These are phyloP conservation scores for Pseudachorutes palmiensis DNA, from an alignment of 1,140 invertebrate species.

Conservation along the genomic window DNA sequence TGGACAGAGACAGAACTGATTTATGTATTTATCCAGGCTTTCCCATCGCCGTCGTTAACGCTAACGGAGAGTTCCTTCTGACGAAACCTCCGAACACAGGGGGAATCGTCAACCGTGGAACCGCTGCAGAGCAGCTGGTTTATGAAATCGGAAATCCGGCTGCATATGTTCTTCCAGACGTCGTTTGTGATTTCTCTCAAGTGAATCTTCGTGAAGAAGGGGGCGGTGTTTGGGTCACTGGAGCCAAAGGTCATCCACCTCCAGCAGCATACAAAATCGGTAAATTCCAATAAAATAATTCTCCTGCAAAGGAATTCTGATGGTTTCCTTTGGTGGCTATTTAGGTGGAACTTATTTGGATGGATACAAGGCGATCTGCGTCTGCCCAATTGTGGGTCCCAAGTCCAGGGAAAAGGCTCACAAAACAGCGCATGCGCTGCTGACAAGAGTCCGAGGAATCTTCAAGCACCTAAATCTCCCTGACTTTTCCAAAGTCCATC, in stretches of 20 bases:
- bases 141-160: conserved; percentile 50
- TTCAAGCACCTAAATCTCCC: conserved; percentile 43
- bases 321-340: background rate
- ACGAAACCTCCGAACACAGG: conserved; percentile 49
- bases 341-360: conserved; percentile 45
- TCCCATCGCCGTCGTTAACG: conserved; percentile 47
- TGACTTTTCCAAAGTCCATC: conserved; percentile 44
- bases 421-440: conserved; percentile 46
- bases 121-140: conserved; percentile 48
- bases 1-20: background rate
- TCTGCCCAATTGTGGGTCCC: conserved; percentile 46
- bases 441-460: conserved; percentile 44
- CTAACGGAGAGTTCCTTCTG: conserved; percentile 45
- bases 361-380: conserved; percentile 46
- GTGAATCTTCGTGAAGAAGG: conserved; percentile 43
- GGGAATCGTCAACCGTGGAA: conserved; percentile 45
- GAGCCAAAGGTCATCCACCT: conserved; percentile 46
- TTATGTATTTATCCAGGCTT: conserved; percentile 43
- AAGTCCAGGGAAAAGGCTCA: conserved; percentile 45
- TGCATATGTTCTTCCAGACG: conserved; percentile 49
- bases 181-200: conserved; percentile 48
- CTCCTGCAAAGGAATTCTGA: background rate
- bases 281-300: too few relatives aligned
- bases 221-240: conserved; percentile 45
- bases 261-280: conserved; percentile 47